A percentile compares a stretch with the other conserved stretches of the same genome.
phyloP scores from a whole-genome alignment of 1,140 invertebrate genomes.

The Maniola jurtina region DNA sequence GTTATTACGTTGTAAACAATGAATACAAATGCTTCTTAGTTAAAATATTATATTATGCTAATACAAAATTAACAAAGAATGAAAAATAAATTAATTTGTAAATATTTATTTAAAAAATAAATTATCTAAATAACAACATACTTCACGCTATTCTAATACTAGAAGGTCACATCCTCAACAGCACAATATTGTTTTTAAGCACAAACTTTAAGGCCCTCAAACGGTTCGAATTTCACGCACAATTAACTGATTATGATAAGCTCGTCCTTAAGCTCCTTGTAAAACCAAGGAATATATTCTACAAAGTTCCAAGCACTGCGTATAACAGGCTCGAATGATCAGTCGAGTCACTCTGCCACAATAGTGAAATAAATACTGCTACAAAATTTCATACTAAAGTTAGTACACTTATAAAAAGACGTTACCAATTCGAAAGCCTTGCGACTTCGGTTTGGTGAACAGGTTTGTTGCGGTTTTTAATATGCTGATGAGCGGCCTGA shows the following conservation, averaged over 20 bases:
- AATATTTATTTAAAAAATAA: constrained; percentile 59
- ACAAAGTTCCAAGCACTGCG: constrained; percentile 60
- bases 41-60: constrained; percentile 29
- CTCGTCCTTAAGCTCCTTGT: constrained; percentile 62
- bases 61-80: constrained; percentile 36
- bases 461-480: constrained; percentile 68
- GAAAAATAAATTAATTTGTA: constrained; percentile 46
- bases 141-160: constrained; percentile 61
- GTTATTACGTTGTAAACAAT: constrained; percentile 2
- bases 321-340: constrained; percentile 62
- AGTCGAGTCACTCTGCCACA: constrained; percentile 74
- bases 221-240: constrained; percentile 40
- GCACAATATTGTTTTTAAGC: constrained; percentile 45
- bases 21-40: constrained; percentile 28
- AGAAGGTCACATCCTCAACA: constrained; percentile 65
- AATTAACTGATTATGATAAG: constrained; percentile 11
- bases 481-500: constrained; percentile 64
- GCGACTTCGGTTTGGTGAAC: constrained; percentile 62
- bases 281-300: constrained; percentile 74
- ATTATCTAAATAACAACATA: constrained; percentile 68
- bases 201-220: constrained; percentile 61
- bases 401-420: constrained; percentile 54
- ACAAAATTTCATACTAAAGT: constrained; percentile 36
- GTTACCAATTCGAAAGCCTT: constrained; percentile 57
- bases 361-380: constrained; percentile 72